phyloP scores from a whole-genome alignment of 2,113 vertebrate genomes.

The Fulica atra region DNA sequence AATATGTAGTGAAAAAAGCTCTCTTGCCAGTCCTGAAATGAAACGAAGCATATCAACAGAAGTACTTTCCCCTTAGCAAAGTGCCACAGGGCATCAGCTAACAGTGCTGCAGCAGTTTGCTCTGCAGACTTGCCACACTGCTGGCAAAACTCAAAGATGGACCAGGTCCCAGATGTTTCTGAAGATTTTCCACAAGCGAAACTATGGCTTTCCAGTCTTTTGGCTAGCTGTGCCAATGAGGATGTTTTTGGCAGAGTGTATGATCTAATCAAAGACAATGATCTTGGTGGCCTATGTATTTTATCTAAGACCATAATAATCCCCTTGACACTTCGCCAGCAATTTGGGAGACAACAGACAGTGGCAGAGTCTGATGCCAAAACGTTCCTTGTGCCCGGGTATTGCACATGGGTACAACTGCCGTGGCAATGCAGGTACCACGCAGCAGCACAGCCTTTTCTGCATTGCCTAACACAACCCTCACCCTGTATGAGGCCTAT shows the following conservation, averaged over 20 bases:
- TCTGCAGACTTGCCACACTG: not conserved
- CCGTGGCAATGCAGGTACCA: not conserved
- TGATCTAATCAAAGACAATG: not conserved
- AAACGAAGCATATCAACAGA: not conserved
- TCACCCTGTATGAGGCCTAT: rapidly evolving
- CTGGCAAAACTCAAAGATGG: not conserved
- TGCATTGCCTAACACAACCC: not conserved
- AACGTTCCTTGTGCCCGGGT: not conserved
- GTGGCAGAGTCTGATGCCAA: not conserved
- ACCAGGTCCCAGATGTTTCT: not conserved
- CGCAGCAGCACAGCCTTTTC: not conserved
- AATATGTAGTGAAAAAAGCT: not conserved
- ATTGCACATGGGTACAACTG: rapidly evolving
- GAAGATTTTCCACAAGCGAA: not conserved
- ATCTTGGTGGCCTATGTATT: not conserved
- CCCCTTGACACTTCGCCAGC: not conserved
- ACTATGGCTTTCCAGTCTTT: not conserved
- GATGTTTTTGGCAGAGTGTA: not conserved
- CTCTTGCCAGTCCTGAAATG: not conserved
- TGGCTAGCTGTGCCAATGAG: not conserved
- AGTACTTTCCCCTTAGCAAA: not conserved
- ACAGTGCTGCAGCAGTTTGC: not conserved
- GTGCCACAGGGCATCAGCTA: not conserved
- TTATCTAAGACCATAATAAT: not conserved
- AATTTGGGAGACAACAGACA: not conserved